A percentile compares a stretch with the other conserved stretches of the same genome.
These are phyloP conservation scores for Aphidius gifuensis DNA, from an alignment of 1,140 invertebrate species.

Conservation along the genomic window DNA sequence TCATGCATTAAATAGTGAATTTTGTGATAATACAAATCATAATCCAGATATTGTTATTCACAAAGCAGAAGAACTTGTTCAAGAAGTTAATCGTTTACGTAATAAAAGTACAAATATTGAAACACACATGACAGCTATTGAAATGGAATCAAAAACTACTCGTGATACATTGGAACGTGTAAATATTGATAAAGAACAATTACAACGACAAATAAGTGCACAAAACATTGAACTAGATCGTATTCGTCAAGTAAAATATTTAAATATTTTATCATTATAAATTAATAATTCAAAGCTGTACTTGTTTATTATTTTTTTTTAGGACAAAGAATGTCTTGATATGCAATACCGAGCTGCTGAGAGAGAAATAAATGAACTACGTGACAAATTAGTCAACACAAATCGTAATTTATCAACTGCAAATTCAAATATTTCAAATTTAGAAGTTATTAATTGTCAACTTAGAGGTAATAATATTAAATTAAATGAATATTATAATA, in stretches of 20 bases:
- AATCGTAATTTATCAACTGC: conserved; percentile 63
- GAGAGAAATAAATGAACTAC: conserved; percentile 63
- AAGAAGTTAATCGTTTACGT: conserved; percentile 59
- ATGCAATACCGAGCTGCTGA: conserved; percentile 65
- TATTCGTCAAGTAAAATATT: conserved; percentile 54
- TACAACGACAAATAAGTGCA: conserved; percentile 65
- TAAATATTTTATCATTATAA: not conserved
- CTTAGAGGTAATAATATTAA: conserved; percentile 59
- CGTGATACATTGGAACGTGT: conserved; percentile 64
- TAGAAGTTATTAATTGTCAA: conserved; percentile 65
- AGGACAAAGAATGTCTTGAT: conserved; percentile 66
- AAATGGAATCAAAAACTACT: conserved; percentile 65
- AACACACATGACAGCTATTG: conserved; percentile 62
- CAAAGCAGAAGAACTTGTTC: conserved; percentile 70
- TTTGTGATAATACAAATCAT: conserved; percentile 58
- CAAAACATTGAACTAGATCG: conserved; percentile 67
- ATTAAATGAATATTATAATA: conserved; percentile 8
- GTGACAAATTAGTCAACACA: conserved; percentile 63
- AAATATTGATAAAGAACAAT: conserved; percentile 64
- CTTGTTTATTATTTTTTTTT: not conserved
- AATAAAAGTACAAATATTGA: conserved; percentile 57
- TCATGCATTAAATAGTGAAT: conserved; percentile 65
- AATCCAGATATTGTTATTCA: conserved; percentile 67
- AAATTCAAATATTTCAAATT: conserved; percentile 66
- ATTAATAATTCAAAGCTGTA: not conserved